phyloP scores from a whole-genome alignment of 1,140 invertebrate species.

The Solenopsis fugax region DNA sequence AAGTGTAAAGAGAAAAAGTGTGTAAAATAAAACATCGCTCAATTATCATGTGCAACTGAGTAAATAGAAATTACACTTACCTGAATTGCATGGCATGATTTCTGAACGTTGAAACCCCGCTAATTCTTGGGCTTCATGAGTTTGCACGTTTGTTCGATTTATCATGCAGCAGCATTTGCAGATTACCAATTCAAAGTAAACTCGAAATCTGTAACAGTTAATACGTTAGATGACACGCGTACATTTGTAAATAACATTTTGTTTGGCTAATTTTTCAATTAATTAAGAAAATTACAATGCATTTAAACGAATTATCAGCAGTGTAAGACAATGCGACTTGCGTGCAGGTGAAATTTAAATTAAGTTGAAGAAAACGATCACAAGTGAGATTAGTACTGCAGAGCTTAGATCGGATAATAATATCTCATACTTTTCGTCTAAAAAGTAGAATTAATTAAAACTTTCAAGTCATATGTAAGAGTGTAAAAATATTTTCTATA shows the following conservation, averaged over 20 bases:
- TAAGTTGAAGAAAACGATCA: neutral
- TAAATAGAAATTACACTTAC: slow-evolving; percentile 59
- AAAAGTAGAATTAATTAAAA: slow-evolving; percentile 14
- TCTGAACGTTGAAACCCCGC: slow-evolving; percentile 71
- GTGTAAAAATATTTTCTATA: neutral
- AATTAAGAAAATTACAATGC: neutral
- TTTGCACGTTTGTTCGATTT: slow-evolving; percentile 51
- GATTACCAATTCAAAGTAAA: slow-evolving; percentile 87
- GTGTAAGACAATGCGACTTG: neutral
- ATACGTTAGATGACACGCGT: neutral
- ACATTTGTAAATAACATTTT: neutral
- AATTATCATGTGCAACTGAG: neutral
- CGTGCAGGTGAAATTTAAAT: neutral
- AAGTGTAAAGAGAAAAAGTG: neutral
- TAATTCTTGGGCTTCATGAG: slow-evolving; percentile 74
- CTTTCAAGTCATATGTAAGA: neutral
- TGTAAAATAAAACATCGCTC: neutral
- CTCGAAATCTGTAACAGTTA: slow-evolving; percentile 85
- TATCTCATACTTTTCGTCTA: neutral
- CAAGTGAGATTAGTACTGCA: neutral
- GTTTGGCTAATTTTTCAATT: neutral
- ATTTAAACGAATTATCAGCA: neutral
- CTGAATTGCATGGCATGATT: slow-evolving; percentile 69
- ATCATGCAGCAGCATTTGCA: slow-evolving; percentile 84
- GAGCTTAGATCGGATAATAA: neutral